Base-by-base conservation (phyloP, 2,888 invertebrate species). In the Sinodicranocentrus sp. region DNA sequence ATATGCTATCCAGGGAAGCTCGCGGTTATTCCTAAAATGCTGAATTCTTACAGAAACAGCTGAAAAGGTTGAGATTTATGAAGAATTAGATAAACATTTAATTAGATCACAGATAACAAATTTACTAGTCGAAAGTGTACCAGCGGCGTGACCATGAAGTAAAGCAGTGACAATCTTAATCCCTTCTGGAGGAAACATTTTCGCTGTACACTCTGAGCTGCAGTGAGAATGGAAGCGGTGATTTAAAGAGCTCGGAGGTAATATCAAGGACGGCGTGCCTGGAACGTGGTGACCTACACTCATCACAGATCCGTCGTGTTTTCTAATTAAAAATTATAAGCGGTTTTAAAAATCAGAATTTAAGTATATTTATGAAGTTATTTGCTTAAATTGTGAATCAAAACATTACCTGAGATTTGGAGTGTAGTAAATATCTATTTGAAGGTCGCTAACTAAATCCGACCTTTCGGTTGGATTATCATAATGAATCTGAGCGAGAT, bases 81-180 rank as follows among this genome's bases (percentile, higher is more conserved):
- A n/a, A n/a, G n/a, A n/a, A n/a, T n/a, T n/a, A n/a, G n/a, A n/a
- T n/a, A n/a, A n/a, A n/a, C n/a, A n/a, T n/a, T n/a, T n/a, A n/a
- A n/a, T n/a, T n/a, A n/a, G n/a, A n/a, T n/a, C n/a, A n/a, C n/a
- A n/a, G n/a, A n/a, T n/a, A n/a, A n/a, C n/a, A n/a, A n/a, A n/a
- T n/a, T n/a, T 33, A 6, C 33, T 33, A 33, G 33, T 33, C 25
- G 15, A 3, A 6, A 25, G 17, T 25, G 23, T 44, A 70, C 78
- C 78, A 43, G 78, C 63, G 25, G 48, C 44, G 25, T 82, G 82
- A 19, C 57, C 21, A 23, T 75, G 73, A 8, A 82, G 68, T 17
- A 75, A 43, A 6, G 65, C 68, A 23, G 43, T 28, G 21, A 75
- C 33, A 21, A 73, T 54, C 57, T 82, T 65, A 25, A 80, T 63